Conservation (phyloP, 1,140 invertebrate genomes). For the Diabrotica undecimpunctata region DNA sequence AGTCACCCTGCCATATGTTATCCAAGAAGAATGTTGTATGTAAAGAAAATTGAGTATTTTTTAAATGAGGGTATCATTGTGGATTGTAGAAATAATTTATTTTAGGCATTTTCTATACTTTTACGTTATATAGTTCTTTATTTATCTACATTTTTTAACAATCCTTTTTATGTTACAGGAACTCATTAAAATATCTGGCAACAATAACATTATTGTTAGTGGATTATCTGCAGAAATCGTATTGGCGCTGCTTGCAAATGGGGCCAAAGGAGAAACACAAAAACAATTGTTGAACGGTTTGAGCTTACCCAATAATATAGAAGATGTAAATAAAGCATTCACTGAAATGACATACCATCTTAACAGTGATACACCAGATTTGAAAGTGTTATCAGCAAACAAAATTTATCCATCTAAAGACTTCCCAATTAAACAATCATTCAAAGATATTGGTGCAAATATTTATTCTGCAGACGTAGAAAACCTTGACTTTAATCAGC, state of each 20-base stretch:
- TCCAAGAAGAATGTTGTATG: too few species aligned
- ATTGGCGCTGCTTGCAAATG: conserved; percentile 21
- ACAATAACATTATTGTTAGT: conserved; percentile 8
- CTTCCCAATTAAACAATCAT: conserved; percentile 16
- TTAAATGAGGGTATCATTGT: too few species aligned
- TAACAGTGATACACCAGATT: conserved; percentile 3
- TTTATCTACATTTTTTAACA: too few species aligned
- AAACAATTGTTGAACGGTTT: conserved; percentile 15
- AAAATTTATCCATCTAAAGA: conserved; percentile 22
- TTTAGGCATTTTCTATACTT: too few species aligned
- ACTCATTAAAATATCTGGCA: conserved; percentile 16
- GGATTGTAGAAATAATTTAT: too few species aligned
- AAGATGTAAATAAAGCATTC: conserved; percentile 20
- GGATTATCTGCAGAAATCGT: too few species aligned
- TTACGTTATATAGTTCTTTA: too few species aligned
- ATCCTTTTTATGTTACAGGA: conserved; percentile 3
- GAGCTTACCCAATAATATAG: conserved; percentile 1
- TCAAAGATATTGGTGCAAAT: conserved; percentile 35
- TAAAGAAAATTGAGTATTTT: too few species aligned
- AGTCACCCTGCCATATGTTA: too few species aligned
- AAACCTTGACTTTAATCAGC: conserved; percentile 53
- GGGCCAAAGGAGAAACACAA: conserved; percentile 21
- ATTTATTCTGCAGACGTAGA: conserved; percentile 47
- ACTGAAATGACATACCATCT: conserved; percentile 45
- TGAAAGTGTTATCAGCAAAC: conserved; percentile 24